phyloP scores from a whole-genome alignment of 2,797 vertebrate species.

The Jordanella pulchra region DNA sequence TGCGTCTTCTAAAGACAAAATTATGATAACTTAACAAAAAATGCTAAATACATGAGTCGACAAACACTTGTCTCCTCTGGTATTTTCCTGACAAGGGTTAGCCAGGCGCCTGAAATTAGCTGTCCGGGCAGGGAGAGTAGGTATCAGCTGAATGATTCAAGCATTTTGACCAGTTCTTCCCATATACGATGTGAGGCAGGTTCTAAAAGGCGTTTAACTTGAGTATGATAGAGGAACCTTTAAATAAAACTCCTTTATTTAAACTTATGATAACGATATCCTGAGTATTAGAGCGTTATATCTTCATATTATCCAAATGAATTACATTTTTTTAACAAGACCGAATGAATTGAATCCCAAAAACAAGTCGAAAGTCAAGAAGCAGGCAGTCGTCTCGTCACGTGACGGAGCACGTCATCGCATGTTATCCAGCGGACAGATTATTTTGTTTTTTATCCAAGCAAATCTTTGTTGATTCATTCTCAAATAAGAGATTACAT shows the following conservation, averaged over 20 bases:
- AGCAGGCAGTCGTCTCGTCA: slow-evolving; percentile 1
- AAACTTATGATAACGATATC: rapidly evolving
- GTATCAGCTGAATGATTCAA: neutral
- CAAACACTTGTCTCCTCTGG: neutral
- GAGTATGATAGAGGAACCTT: rapidly evolving
- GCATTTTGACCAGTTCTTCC: slow-evolving; percentile 2
- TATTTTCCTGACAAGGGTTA: slow-evolving; percentile 22
- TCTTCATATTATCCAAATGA: rapidly evolving
- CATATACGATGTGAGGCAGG: slow-evolving; percentile 27
- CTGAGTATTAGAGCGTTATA: rapidly evolving
- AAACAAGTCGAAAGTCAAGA: neutral
- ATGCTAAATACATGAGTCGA: slow-evolving; percentile 2
- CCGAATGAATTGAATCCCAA: slow-evolving; percentile 27
- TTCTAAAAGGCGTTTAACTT: rapidly evolving
- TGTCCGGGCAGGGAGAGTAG: slow-evolving; percentile 50
- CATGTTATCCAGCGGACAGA: slow-evolving; percentile 1
- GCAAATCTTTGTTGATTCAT: neutral
- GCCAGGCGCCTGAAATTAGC: slow-evolving; percentile 50
- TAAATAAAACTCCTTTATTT: rapidly evolving
- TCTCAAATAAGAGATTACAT: slow-evolving; percentile 2
- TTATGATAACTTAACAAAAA: slow-evolving; percentile 6
- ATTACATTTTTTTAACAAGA: rapidly evolving
- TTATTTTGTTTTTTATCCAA: slow-evolving; percentile 2
- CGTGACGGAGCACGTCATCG: slow-evolving; percentile 9
- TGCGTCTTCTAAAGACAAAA: neutral